These are phyloP conservation scores for Drosophila multiciliata DNA, from an alignment of 2,888 invertebrate species.

Conservation along the genomic window DNA sequence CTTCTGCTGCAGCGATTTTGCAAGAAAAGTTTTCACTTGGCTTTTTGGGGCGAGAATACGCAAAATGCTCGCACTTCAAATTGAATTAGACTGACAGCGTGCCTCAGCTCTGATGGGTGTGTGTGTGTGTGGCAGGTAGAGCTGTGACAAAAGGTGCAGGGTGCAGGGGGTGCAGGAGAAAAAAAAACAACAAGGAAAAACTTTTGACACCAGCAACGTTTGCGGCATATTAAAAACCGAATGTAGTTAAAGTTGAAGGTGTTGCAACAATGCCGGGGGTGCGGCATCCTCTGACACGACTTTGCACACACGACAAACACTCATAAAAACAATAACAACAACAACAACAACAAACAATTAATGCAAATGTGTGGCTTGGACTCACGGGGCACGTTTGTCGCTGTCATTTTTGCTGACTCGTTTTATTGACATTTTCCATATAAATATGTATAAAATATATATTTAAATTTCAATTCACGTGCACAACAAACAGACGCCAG, in stretches of 20 bases:
- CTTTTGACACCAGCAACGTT: conserved; percentile 32
- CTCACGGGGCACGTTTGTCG: conserved; percentile 33
- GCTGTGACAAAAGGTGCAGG: conserved; percentile 40
- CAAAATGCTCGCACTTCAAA: conserved; percentile 56
- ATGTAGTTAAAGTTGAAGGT: conserved; percentile 43
- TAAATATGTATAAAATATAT: not conserved
- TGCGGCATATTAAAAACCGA: conserved; percentile 48
- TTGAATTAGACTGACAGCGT: conserved; percentile 56
- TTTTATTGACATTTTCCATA: conserved; percentile 22
- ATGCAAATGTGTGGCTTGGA: conserved; percentile 9
- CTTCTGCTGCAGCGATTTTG: conserved; percentile 11
- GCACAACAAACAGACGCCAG: conserved; percentile 22
- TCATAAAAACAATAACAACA: not conserved
- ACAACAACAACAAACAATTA: not conserved
- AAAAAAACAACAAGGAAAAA: not conserved
- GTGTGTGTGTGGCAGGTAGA: not conserved
- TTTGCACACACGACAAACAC: conserved; percentile 9
- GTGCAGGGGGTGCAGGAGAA: not conserved
- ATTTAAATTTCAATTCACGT: conserved; percentile 41
- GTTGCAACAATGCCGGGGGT: conserved; percentile 45
- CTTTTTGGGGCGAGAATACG: conserved; percentile 24
- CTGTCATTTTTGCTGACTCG: conserved; percentile 39
- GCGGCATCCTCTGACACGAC: conserved; percentile 26
- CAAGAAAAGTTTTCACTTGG: conserved; percentile 42
- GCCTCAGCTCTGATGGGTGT: not conserved